Evolutionary conservation across 2,797 vertebrate species (phyloP).

Genomic region (Oreochromis grahami): DNA sequence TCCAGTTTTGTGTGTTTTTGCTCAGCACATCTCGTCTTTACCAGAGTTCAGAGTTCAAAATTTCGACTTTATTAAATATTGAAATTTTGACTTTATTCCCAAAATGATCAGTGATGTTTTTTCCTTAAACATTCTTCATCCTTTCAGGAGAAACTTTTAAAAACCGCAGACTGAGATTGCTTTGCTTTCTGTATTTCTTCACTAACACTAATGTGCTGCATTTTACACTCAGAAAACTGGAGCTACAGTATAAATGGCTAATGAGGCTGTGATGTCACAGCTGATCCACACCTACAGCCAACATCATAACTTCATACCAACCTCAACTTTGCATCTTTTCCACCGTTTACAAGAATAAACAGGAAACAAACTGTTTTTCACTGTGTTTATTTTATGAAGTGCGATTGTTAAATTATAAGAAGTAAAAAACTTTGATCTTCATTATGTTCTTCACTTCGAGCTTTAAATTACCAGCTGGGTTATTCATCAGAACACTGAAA

Average conservation of each 20-base stretch:
- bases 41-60: not conserved
- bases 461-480: not conserved
- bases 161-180: not conserved
- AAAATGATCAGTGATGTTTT: not conserved
- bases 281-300: not conserved
- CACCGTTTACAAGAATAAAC: not conserved
- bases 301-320: not conserved
- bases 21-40: not conserved
- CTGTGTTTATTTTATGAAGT: not conserved
- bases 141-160: not conserved
- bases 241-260: not conserved
- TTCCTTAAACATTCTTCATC: not conserved
- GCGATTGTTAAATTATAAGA: not conserved
- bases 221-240: not conserved
- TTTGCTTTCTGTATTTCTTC: not conserved
- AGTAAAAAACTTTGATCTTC: not conserved
- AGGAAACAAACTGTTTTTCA: not conserved
- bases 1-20: not conserved
- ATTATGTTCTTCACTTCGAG: rapidly evolving
- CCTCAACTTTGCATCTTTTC: not conserved
- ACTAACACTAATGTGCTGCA: not conserved
- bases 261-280: not conserved
- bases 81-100: not conserved
- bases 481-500: not conserved
- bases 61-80: not conserved